Evolutionary conservation across 1,140 invertebrate genomes (phyloP), one percentile per base, ranked within the genome.

Genomic region (Pseudomyrmex flavicornis): DNA sequence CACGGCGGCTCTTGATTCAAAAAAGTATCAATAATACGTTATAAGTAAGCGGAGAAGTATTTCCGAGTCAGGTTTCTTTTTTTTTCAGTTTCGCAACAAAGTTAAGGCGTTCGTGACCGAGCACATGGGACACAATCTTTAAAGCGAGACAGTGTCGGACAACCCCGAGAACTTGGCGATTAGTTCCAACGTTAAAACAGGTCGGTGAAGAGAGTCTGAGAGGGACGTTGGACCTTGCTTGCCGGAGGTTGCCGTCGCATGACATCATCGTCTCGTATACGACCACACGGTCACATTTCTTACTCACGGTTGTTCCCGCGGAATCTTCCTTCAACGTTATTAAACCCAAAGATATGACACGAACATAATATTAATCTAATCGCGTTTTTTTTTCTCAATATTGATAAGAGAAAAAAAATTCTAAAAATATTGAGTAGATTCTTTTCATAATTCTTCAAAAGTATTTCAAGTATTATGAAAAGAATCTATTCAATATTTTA

Each of bases 251-350:
- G 79, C 65, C 59, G 54, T 10, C 54, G 46, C 72, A 44, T 88
- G 73, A 87, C 85, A 62, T 88, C 85, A 87, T 69, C 85, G 35
- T 72, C 58, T 70, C 26, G 59, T 74, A 59, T 70, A 84, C 61
- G 61, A 20, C 63, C 26, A 86, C 62, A 56, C n/a, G n/a, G n/a
- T n/a, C n/a, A n/a, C n/a, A n/a, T n/a, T 87, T 88, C 75, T 79
- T 83, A 68, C 20, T 77, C 79, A 76, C 58, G 62, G 54, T 77
- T 59, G 54, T 26, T 54, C 46, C 59, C 63, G 10, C n/a, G 17
- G 12, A 1, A 12, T n/a, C 61, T 80, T 26, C 12, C 26, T 44
- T 65, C n/a, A 52, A 35, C 76, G 65, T 72, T 72, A 61, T 70
- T 80, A 72, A 80, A 48, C 13, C 44, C 66, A 44, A 17, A 26